Conservation (phyloP, 2,797 vertebrate genomes). For the Thunnus albacares region DNA sequence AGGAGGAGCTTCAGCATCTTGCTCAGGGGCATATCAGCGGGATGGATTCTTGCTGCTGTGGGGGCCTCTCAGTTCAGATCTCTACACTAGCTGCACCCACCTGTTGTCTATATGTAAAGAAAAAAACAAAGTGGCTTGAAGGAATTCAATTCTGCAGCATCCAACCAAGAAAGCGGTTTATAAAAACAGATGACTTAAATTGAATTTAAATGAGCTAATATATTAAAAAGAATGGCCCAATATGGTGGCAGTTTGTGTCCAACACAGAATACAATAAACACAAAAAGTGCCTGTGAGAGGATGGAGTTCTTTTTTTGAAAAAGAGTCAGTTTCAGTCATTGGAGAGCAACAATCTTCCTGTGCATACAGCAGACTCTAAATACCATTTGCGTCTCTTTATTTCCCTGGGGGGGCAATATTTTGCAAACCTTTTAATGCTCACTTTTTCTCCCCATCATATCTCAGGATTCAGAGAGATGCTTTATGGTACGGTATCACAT, state of each 20-base stretch:
- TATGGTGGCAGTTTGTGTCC: constrained; percentile 22
- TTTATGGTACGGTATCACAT: constrained; percentile 46
- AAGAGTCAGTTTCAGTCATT: constrained; percentile 21
- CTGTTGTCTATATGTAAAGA: constrained; percentile 11
- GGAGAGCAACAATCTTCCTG: constrained; percentile 50
- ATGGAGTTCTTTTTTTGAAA: constrained; percentile 7
- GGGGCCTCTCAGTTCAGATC: not conserved
- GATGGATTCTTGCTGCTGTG: not conserved
- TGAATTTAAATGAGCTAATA: constrained; percentile 40
- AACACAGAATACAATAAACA: constrained; percentile 38
- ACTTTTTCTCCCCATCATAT: constrained; percentile 48
- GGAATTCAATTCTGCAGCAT: not conserved
- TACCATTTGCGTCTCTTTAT: constrained; percentile 56
- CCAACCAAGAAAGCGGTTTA: constrained; percentile 3
- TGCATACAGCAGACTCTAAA: constrained; percentile 56
- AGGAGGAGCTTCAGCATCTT: not conserved
- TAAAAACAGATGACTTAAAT: constrained; percentile 20
- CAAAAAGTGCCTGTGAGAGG: constrained; percentile 39
- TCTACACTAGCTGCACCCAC: not conserved
- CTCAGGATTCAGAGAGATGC: constrained; percentile 41
- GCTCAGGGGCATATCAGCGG: constrained; percentile 27
- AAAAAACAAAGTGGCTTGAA: not conserved
- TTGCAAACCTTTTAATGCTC: constrained; percentile 54
- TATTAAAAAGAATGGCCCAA: constrained; percentile 12
- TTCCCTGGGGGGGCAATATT: constrained; percentile 33